phyloP scores from a whole-genome alignment of 2,113 vertebrate species.

The Chitala chitala region DNA sequence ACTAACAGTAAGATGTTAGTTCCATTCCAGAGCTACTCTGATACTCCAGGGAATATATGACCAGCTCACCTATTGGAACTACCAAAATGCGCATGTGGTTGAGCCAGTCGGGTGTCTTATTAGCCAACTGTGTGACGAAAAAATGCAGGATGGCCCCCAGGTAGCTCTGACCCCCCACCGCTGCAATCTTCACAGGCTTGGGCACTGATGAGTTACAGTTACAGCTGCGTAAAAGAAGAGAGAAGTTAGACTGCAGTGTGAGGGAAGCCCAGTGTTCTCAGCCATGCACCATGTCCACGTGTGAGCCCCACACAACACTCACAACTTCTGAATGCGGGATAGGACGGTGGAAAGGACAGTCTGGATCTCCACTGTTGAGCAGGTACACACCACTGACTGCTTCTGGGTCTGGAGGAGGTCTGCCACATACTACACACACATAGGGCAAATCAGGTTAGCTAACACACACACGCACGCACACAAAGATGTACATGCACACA shows the following conservation, averaged over 20 bases:
- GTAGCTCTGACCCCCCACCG: constrained; percentile 77
- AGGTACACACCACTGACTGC: constrained; percentile 79
- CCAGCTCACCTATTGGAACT: constrained; percentile 72
- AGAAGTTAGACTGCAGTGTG: neutral
- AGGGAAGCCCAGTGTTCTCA: neutral
- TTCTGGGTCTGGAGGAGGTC: constrained; percentile 79
- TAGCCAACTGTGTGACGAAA: constrained; percentile 81
- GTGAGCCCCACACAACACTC: constrained; percentile 46
- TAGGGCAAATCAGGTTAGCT: too few species aligned
- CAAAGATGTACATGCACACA: too few species aligned
- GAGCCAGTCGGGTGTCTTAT: constrained; percentile 84
- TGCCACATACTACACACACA: constrained; percentile 65
- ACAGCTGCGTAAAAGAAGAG: constrained; percentile 59
- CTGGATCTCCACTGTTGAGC: constrained; percentile 77
- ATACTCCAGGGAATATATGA: too few species aligned
- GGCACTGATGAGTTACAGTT: constrained; percentile 86
- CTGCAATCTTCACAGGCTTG: constrained; percentile 76
- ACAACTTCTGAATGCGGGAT: constrained; percentile 87
- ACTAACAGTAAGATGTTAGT: too few species aligned
- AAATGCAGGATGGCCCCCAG: constrained; percentile 80
- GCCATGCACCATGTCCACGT: neutral
- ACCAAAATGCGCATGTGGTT: constrained; percentile 82
- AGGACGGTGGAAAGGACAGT: constrained; percentile 76
- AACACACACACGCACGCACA: too few species aligned
- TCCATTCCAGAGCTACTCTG: too few species aligned